Evolutionary conservation across 2,888 invertebrate genomes (phyloP).

Genomic region (Spicauda simplicius): DNA sequence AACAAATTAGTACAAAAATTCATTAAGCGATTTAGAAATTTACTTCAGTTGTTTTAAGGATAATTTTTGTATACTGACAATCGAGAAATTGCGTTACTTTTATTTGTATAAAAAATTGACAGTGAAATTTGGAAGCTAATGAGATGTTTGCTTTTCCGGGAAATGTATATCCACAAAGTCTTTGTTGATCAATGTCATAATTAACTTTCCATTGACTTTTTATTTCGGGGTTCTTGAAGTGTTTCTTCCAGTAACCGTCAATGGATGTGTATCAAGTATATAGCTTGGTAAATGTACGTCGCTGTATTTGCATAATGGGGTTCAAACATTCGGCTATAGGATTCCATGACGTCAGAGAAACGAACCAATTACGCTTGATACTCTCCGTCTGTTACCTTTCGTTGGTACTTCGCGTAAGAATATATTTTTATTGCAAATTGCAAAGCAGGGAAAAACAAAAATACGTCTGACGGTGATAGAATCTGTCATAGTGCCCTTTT

Average conservation of each 20-base stretch:
- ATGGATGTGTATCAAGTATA: constrained; percentile 2
- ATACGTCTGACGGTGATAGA: too few relatives aligned
- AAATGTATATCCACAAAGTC: not conserved
- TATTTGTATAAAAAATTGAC: constrained; percentile 18
- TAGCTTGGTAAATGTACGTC: not conserved
- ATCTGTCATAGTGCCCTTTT: too few relatives aligned
- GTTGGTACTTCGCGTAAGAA: too few relatives aligned
- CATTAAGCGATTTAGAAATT: not conserved
- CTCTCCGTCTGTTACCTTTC: not conserved
- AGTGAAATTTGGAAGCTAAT: constrained; percentile 16
- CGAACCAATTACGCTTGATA: constrained; percentile 20
- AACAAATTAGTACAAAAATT: not conserved
- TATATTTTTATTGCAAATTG: too few relatives aligned
- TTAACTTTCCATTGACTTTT: not conserved
- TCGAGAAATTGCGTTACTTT: constrained; percentile 2
- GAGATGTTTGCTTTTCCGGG: constrained; percentile 19
- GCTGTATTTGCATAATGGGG: constrained; percentile 17
- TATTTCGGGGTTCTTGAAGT: not conserved
- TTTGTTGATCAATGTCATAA: not conserved
- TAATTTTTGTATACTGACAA: constrained; percentile 3
- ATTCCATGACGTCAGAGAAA: constrained; percentile 12
- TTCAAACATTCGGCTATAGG: not conserved
- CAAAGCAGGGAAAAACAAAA: too few relatives aligned
- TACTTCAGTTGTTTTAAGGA: not conserved
- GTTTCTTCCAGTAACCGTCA: not conserved